Evolutionary conservation across 1,140 invertebrate genomes (phyloP), one percentile per base, ranked within the genome.

Genomic region (Drosophila trapezifrons): DNA sequence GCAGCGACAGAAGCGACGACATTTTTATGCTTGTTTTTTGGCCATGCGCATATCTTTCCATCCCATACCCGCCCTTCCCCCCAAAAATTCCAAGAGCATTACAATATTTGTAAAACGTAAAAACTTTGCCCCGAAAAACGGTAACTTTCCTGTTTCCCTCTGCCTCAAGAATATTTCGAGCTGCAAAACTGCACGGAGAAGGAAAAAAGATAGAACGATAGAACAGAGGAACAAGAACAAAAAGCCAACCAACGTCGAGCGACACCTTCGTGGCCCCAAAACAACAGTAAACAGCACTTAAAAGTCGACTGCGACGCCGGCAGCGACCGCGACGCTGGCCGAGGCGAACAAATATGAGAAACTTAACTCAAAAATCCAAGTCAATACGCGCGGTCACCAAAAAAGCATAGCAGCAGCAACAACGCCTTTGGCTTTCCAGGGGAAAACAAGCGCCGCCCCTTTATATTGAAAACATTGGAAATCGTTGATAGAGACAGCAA

Each of bases 291-390:
- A 87, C 84, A 89, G 84, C 84, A 87, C 84, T 87, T 87, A 87
- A 87, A 87, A 87, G 80, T 87, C 80, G 77, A 57, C 75, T 64
- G 66, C 59, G 55, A 42, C 20, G 59, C 35, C 22, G 17, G 17
- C 65, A 18, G n/a, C 57, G 58, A 42, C 72, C 12, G 57, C 59
- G 45, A 55, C 74, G 74, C 29, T 64, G 79, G 65, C 72, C 69
- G 82, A 72, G 65, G 47, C 81, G 71, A 82, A 76, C 83, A 87
- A 87, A 87, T 87, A 87, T 87, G 84, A 87, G 83, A 89, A 89
- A 87, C 83, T 89, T 89, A 89, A 87, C 83, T 84, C 83, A 87
- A 87, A 89, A 89, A 80, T 89, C 80, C 84, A 89, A 89, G 84
- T 89, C 84, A 89, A 89, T 89, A 87, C 84, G 84, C 77, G 80